phyloP scores from a whole-genome alignment of 2,888 invertebrate genomes.

The Aporophyla nigra region DNA sequence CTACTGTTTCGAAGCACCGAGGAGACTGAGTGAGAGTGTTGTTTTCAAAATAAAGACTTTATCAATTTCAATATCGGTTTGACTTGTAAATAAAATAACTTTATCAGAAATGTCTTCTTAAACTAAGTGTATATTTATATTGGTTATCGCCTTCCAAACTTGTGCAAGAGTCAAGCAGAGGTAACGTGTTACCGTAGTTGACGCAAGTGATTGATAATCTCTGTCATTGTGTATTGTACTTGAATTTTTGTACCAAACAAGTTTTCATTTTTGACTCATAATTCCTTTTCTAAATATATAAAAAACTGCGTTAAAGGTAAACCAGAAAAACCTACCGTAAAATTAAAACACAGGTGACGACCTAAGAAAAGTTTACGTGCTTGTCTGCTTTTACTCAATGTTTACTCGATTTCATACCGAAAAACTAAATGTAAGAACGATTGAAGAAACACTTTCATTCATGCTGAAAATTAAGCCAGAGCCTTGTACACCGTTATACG shows the following conservation, averaged over 20 bases:
- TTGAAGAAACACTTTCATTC: background rate
- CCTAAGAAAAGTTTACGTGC: no score
- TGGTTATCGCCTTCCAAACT: constrained; percentile 11
- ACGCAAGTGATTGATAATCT: constrained; percentile 12
- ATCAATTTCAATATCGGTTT: background rate
- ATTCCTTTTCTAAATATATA: background rate
- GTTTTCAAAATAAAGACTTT: constrained; percentile 22
- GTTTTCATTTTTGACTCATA: background rate
- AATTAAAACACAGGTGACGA: background rate
- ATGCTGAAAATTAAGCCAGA: background rate
- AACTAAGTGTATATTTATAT: background rate
- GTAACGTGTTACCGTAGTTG: constrained; percentile 14
- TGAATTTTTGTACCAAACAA: background rate
- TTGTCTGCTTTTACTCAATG: background rate
- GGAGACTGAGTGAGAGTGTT: background rate
- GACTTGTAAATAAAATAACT: constrained; percentile 8
- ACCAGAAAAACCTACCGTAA: background rate
- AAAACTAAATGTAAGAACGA: background rate
- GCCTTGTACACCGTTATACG: background rate
- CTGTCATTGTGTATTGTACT: background rate
- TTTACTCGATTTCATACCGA: background rate
- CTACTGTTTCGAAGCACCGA: constrained; percentile 1
- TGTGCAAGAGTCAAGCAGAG: constrained; percentile 22
- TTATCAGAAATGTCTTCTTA: constrained; percentile 15
- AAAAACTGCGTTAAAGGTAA: background rate